Evolutionary conservation across 2,113 vertebrate genomes (phyloP).

Genomic region (Pluvialis apricaria): DNA sequence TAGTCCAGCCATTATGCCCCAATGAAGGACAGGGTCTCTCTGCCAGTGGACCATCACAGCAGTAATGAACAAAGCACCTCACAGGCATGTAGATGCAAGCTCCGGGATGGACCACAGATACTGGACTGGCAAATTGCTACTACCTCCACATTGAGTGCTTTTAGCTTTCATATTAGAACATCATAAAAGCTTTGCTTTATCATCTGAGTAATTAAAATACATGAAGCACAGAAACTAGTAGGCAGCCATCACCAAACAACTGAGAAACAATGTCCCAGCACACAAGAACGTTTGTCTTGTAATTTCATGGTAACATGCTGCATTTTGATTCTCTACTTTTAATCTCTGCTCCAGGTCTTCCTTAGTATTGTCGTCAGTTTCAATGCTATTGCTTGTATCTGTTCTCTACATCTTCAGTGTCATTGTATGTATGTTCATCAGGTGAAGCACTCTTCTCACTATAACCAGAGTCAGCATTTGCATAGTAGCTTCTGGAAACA

Average conservation of each 20-base stretch:
- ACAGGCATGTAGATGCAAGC: no score
- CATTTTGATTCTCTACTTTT: neutral
- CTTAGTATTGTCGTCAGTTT: neutral
- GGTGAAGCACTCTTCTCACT: neutral
- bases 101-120: no score
- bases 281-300: neutral
- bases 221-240: neutral
- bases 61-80: no score
- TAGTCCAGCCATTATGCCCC: no score
- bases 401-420: neutral
- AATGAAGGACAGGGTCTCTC: no score
- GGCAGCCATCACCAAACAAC: neutral
- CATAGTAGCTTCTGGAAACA: neutral
- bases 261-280: neutral
- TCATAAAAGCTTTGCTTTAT: no score
- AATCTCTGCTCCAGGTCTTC: neutral
- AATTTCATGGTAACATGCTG: neutral
- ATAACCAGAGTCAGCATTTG: neutral
- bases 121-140: no score
- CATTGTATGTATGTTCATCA: neutral
- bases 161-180: no score
- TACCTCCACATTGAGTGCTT: no score
- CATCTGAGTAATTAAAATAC: no score
- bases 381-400: neutral
- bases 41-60: no score